phyloP scores from a whole-genome alignment of 2,797 vertebrate genomes.

The Diplodus puntazzo region DNA sequence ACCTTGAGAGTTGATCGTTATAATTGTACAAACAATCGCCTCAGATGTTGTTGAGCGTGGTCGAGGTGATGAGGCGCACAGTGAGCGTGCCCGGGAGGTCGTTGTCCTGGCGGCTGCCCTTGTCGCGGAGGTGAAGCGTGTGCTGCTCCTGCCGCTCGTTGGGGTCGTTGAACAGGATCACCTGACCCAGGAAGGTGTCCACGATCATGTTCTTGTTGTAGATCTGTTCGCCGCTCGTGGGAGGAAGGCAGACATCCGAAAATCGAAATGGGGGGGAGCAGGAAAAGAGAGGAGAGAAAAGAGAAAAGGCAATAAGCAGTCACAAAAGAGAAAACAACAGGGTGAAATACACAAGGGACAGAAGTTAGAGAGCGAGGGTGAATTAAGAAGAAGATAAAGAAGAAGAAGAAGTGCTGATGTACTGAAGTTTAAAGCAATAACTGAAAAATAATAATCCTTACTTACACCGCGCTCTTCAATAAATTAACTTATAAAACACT shows the following conservation, averaged over 20 bases:
- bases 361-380: not conserved
- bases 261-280: not conserved
- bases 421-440: not conserved
- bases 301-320: slow-evolving; percentile 41
- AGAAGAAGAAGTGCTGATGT: not conserved
- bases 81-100: slow-evolving; percentile 92
- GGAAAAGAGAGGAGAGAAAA: slow-evolving; percentile 13
- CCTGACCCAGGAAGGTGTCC: slow-evolving; percentile 97
- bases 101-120: slow-evolving; percentile 87
- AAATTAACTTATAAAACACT: not conserved
- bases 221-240: slow-evolving; percentile 83
- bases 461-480: not conserved
- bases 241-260: slow-evolving; percentile 16
- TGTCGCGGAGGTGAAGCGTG: slow-evolving; percentile 94
- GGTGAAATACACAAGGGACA: not conserved
- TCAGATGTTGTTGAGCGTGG: slow-evolving; percentile 91
- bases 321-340: not conserved
- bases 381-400: not conserved
- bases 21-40: not conserved
- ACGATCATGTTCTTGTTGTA: slow-evolving; percentile 96
- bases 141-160: slow-evolving; percentile 91
- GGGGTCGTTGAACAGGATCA: slow-evolving; percentile 89
- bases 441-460: not conserved
- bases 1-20: not conserved
- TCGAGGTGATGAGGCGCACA: slow-evolving; percentile 91